Conservation (phyloP, 2,888 invertebrate genomes). For the Drosophila lutescens region DNA sequence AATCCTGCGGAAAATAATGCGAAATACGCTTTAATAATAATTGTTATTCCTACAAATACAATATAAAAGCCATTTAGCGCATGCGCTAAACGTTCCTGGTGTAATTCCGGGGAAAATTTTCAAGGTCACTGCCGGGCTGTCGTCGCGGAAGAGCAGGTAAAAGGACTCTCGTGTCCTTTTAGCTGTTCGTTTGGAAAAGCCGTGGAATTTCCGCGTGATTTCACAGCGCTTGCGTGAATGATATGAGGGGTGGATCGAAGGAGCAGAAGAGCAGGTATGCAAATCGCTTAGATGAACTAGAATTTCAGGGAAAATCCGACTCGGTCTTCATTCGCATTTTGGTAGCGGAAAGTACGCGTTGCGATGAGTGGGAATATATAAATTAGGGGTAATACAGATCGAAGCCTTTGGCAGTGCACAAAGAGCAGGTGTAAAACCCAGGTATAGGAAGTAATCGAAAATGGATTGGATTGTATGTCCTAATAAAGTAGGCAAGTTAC, state of each 20-base stretch:
- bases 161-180: slow-evolving; percentile 36
- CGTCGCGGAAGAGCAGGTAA: slow-evolving; percentile 59
- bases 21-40: slow-evolving; percentile 80
- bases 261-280: slow-evolving; percentile 61
- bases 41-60: slow-evolving; percentile 76
- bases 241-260: slow-evolving; percentile 36
- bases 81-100: slow-evolving; percentile 71
- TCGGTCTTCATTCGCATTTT: slow-evolving; percentile 69
- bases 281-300: slow-evolving; percentile 62
- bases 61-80: slow-evolving; percentile 79
- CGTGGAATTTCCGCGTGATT: slow-evolving; percentile 76
- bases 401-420: slow-evolving; percentile 15
- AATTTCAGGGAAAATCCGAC: slow-evolving; percentile 71
- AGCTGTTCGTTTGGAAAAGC: slow-evolving; percentile 58
- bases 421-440: slow-evolving; percentile 56
- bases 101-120: slow-evolving; percentile 70
- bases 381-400: slow-evolving; percentile 14
- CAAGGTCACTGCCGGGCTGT: slow-evolving; percentile 75
- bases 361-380: slow-evolving; percentile 24
- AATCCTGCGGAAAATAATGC: slow-evolving; percentile 80
- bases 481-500: neutral
- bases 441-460: slow-evolving; percentile 4
- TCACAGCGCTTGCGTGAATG: slow-evolving; percentile 71
- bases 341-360: slow-evolving; percentile 61
- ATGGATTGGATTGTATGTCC: neutral